phyloP scores from a whole-genome alignment of 2,888 invertebrate genomes.

The Stegana nigrithorax region DNA sequence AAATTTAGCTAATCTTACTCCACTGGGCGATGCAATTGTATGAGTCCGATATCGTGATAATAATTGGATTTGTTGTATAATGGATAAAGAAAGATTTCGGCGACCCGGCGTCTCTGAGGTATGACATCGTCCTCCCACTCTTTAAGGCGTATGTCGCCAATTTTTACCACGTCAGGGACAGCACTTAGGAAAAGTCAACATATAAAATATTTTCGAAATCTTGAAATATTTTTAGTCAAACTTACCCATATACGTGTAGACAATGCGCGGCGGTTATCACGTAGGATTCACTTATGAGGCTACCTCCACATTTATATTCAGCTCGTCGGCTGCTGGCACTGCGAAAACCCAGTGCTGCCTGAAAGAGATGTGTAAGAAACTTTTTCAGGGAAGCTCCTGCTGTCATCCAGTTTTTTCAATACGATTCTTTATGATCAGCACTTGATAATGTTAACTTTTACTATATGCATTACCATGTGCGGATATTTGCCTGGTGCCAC shows the following conservation, averaged over 20 bases:
- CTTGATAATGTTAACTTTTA: no score
- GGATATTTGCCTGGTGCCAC: constrained; percentile 61
- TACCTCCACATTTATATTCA: constrained; percentile 61
- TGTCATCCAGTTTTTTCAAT: no score
- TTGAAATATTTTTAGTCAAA: neutral
- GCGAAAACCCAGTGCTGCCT: constrained; percentile 59
- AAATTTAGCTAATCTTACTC: no score
- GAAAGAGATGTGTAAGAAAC: constrained; percentile 3
- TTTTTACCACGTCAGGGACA: constrained; percentile 67
- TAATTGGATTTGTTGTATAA: constrained; percentile 68
- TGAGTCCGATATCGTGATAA: constrained; percentile 73
- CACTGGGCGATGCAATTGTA: constrained; percentile 63
- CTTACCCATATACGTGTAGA: constrained; percentile 47
- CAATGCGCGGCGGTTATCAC: constrained; percentile 63
- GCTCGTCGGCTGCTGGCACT: constrained; percentile 37
- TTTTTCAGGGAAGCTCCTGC: neutral
- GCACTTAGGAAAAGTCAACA: constrained; percentile 20
- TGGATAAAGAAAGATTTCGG: constrained; percentile 68
- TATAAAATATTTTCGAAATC: no score
- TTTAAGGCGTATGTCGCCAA: constrained; percentile 70
- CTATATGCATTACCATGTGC: constrained; percentile 56
- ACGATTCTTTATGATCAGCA: no score
- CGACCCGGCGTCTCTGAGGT: constrained; percentile 63
- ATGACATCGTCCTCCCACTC: constrained; percentile 63
- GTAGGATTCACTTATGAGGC: constrained; percentile 51